Percentiles rank a stretch among this genome's conserved stretches.
Conservation (phyloP, 2,797 vertebrate species). For the Chelon labrosus region DNA sequence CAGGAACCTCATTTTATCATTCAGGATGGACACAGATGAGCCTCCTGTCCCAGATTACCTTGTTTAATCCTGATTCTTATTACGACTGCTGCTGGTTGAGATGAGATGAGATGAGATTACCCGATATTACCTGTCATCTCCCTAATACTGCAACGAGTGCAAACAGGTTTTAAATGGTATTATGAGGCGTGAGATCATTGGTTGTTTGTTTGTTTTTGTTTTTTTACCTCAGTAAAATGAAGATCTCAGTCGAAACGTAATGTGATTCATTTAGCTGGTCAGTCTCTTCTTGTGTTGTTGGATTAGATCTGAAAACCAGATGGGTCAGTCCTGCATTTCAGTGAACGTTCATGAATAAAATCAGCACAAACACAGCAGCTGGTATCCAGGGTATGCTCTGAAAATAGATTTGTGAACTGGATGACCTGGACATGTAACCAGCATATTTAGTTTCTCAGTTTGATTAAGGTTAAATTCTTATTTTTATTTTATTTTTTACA, state of each 20-base stretch:
- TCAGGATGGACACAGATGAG: background rate
- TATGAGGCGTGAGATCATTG: background rate
- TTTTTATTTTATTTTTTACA: no score
- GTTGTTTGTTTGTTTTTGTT: background rate
- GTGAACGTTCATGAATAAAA: conserved; percentile 1
- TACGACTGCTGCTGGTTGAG: no score
- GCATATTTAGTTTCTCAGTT: conserved; percentile 1
- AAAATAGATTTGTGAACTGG: conserved; percentile 9
- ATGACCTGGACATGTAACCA: background rate
- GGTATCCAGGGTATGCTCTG: background rate
- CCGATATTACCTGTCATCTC: background rate
- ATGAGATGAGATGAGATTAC: conserved; percentile 6
- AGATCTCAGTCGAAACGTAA: background rate
- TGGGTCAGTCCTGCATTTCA: background rate
- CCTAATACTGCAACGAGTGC: background rate
- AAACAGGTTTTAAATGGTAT: background rate
- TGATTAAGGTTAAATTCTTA: background rate
- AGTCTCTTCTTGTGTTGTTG: conserved; percentile 1
- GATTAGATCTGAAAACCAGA: background rate
- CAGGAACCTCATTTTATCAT: background rate
- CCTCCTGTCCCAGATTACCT: background rate
- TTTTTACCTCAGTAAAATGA: background rate
- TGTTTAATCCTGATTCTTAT: background rate
- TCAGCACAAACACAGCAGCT: conserved; percentile 1
- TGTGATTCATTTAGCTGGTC: background rate